A percentile compares a stretch with the other conserved stretches of the same genome.
Evolutionary conservation across 1,140 invertebrate genomes (phyloP).

Genomic region (Cotesia chilonis): DNA sequence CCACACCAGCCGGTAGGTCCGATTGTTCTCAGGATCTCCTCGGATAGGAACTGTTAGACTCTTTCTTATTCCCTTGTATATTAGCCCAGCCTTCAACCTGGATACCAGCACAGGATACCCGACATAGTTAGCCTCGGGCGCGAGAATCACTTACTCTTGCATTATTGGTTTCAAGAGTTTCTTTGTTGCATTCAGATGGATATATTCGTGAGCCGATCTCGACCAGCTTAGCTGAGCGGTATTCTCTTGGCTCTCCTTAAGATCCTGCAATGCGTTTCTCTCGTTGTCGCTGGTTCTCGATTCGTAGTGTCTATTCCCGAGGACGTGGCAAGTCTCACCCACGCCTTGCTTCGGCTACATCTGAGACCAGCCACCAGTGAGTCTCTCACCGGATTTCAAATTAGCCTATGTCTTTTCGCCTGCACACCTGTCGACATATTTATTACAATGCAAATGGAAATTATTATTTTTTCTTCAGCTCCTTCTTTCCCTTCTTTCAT

Average conservation of each 20-base stretch:
- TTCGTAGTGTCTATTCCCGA: conserved; percentile 19
- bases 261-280: neutral
- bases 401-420: too few species aligned
- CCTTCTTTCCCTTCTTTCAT: too few species aligned
- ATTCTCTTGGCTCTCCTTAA: conserved; percentile 15
- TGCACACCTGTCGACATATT: conserved; percentile 2
- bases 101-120: conserved; percentile 47
- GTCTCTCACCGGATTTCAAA: conserved; percentile 1
- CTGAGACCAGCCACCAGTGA: neutral
- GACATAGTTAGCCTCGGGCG: conserved; percentile 61
- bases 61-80: conserved; percentile 20
- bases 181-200: conserved; percentile 19
- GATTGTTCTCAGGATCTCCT: conserved; percentile 61
- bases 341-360: conserved; percentile 52
- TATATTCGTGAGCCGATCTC: conserved; percentile 27
- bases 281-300: conserved; percentile 13
- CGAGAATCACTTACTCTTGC: conserved; percentile 31
- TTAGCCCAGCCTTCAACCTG: conserved; percentile 59
- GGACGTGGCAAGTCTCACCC: conserved; percentile 58
- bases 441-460: neutral
- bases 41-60: conserved; percentile 34
- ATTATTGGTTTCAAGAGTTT: conserved; percentile 33
- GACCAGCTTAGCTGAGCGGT: conserved; percentile 38
- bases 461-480: too few species aligned
- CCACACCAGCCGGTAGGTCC: conserved; percentile 58